Conservation (phyloP, 2,797 vertebrate genomes). For the Rachycentron canadum region DNA sequence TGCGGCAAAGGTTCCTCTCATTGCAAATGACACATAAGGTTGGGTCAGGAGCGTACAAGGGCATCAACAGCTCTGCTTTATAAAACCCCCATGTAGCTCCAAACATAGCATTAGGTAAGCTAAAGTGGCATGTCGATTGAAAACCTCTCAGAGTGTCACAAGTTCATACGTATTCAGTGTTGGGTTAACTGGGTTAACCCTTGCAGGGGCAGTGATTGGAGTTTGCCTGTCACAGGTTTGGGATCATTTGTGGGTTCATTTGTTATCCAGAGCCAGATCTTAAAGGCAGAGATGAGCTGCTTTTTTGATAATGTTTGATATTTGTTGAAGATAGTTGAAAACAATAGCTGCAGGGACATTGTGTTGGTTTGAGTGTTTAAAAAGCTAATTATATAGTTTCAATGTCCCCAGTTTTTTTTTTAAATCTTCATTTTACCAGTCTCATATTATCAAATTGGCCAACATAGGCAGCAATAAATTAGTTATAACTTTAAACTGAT, state of each 20-base stretch:
- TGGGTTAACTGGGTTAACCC: neutral
- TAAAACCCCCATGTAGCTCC: neutral
- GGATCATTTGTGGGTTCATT: neutral
- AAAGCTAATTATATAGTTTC: neutral
- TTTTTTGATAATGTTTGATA: neutral
- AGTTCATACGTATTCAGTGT: slow-evolving; percentile 16
- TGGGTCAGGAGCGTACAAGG: slow-evolving; percentile 55
- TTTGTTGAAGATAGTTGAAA: neutral
- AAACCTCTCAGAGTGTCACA: slow-evolving; percentile 9
- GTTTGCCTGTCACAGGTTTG: slow-evolving; percentile 1
- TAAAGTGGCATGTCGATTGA: slow-evolving; percentile 7
- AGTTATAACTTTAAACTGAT: neutral
- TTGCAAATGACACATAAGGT: slow-evolving; percentile 56
- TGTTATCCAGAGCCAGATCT: neutral
- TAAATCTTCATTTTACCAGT: neutral
- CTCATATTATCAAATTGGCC: neutral
- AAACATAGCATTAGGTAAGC: slow-evolving; percentile 21
- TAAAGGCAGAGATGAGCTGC: neutral
- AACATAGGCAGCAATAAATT: neutral
- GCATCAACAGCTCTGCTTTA: slow-evolving; percentile 17
- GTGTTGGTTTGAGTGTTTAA: neutral
- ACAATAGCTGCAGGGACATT: neutral
- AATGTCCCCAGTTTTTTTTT: neutral
- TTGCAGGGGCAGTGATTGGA: neutral
- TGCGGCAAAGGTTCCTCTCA: slow-evolving; percentile 46